Evolutionary conservation across 92 coral and sea anemone species (phyloP).

Genomic region (Porites lobata): DNA sequence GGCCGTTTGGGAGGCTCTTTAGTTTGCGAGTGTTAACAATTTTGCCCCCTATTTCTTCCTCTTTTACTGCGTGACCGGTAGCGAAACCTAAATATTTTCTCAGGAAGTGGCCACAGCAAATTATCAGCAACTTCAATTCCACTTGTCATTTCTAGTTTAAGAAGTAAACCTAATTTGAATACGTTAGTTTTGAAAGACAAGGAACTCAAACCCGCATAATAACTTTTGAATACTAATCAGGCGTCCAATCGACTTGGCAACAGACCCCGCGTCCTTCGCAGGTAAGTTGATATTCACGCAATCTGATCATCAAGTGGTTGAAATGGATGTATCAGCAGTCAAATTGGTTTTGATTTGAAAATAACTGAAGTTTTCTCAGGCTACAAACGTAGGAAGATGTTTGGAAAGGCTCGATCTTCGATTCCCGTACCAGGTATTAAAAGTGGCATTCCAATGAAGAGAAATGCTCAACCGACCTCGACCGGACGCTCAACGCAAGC

Average conservation of each 20-base stretch:
- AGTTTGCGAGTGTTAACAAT: too few relatives aligned
- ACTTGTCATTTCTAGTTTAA: too few relatives aligned
- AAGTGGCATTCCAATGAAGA: constrained; percentile 73
- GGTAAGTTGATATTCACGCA: background rate
- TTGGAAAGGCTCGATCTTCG: constrained; percentile 74
- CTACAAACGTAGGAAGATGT: constrained; percentile 33
- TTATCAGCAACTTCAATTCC: too few relatives aligned
- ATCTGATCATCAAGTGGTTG: background rate
- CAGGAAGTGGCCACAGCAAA: too few relatives aligned
- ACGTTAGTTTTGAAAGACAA: background rate
- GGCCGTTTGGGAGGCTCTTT: too few relatives aligned
- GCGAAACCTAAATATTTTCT: too few relatives aligned
- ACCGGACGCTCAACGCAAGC: background rate
- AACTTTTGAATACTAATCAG: constrained; percentile 29
- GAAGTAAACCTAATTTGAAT: constrained; percentile 12
- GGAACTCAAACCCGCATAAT: background rate
- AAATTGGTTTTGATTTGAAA: background rate
- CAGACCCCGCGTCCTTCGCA: constrained; percentile 24
- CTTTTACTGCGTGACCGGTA: too few relatives aligned
- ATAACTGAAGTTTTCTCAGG: background rate
- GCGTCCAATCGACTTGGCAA: constrained; percentile 37
- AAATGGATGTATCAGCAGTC: too few relatives aligned
- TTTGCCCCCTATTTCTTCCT: too few relatives aligned
- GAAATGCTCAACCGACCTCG: constrained; percentile 36
- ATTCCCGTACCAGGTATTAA: constrained; percentile 72